A percentile compares a stretch with the other conserved stretches of the same genome.
Evolutionary conservation across 2,113 vertebrate species (phyloP).

Genomic region (Dasyurus viverrinus): DNA sequence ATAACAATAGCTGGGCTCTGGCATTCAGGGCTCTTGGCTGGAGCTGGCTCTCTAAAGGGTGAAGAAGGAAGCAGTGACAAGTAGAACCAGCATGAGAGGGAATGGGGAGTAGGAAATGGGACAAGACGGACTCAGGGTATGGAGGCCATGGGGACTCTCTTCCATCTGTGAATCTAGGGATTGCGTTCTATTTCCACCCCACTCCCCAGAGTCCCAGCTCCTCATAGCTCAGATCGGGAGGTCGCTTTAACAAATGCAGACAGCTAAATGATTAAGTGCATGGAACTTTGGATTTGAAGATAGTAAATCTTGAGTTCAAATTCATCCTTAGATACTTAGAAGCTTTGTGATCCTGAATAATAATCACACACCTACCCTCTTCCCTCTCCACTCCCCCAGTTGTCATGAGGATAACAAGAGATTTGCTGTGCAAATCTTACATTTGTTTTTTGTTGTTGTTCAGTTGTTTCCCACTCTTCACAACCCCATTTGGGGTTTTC

Average conservation of each 20-base stretch:
- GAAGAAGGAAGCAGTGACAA: neutral
- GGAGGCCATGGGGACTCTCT: neutral
- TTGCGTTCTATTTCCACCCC: neutral
- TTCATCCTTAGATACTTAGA: neutral
- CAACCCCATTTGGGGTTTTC: neutral
- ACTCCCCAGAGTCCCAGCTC: neutral
- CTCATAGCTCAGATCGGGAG: neutral
- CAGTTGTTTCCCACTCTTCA: neutral
- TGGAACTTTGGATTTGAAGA: neutral
- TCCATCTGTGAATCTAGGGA: neutral
- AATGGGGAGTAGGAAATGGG: neutral
- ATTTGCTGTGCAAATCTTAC: neutral
- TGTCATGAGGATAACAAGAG: neutral
- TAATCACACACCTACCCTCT: neutral
- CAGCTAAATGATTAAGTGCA: neutral
- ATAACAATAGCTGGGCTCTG: neutral
- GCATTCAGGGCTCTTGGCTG: neutral
- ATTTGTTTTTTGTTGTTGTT: neutral
- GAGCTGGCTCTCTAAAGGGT: neutral
- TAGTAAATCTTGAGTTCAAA: neutral
- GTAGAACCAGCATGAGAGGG: neutral
- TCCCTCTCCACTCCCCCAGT: neutral
- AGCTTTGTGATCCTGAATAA: neutral
- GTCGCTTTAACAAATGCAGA: neutral
- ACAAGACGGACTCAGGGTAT: neutral